Percentiles rank a stretch among this genome's conserved stretches.
These are phyloP conservation scores for Lucilia cuprina DNA, from an alignment of 1,140 invertebrate genomes.

Conservation along the genomic window DNA sequence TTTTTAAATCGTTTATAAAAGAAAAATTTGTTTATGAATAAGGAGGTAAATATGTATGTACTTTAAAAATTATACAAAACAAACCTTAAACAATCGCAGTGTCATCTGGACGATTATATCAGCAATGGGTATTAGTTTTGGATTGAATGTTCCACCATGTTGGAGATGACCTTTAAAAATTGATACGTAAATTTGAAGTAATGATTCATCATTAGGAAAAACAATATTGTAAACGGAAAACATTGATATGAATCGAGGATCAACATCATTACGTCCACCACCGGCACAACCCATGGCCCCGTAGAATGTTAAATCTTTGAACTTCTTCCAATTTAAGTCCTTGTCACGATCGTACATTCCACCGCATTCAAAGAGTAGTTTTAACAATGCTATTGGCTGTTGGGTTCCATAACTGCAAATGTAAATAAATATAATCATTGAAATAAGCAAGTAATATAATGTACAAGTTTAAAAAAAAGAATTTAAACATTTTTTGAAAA, in stretches of 20 bases:
- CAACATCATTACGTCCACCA: conserved; percentile 86
- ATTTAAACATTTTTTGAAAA: too few species aligned
- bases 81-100: conserved; percentile 82
- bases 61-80: not conserved
- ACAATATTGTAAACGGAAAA: conserved; percentile 87
- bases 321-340: conserved; percentile 86
- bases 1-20: too few species aligned
- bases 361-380: conserved; percentile 82
- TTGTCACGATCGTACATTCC: conserved; percentile 90
- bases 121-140: conserved; percentile 71
- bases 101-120: conserved; percentile 78
- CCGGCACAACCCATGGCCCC: conserved; percentile 77
- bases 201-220: conserved; percentile 78
- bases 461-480: too few species aligned
- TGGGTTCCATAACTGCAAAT: conserved; percentile 82
- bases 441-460: too few species aligned
- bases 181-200: conserved; percentile 83
- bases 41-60: too few species aligned
- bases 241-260: conserved; percentile 87
- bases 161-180: conserved; percentile 80
- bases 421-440: too few species aligned
- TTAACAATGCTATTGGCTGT: conserved; percentile 89
- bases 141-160: conserved; percentile 66
- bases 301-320: conserved; percentile 83
- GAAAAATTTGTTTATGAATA: too few species aligned